phyloP scores from a whole-genome alignment of 2,113 vertebrate genomes.

The Clarias macrocephalus region DNA sequence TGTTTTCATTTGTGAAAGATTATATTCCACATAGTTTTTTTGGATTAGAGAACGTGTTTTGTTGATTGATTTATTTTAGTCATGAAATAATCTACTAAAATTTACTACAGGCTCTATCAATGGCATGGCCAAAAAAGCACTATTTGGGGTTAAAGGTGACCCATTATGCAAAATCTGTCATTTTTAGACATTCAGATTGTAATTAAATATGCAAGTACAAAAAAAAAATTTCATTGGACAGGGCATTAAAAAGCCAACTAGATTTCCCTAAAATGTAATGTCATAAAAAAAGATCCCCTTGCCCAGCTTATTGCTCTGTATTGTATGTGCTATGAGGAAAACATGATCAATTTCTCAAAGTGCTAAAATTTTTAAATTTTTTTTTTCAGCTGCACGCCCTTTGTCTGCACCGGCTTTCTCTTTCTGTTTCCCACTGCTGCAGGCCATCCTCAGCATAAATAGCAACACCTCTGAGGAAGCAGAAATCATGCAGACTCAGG shows the following conservation, averaged over 20 bases:
- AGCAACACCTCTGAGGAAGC: constrained; percentile 78
- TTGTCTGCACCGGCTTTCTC: constrained; percentile 77
- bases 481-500: constrained; percentile 79
- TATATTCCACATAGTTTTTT: not conserved
- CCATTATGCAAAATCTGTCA: too few species aligned
- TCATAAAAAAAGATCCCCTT: too few species aligned
- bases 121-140: too few species aligned
- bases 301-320: not conserved
- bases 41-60: not conserved
- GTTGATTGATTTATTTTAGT: not conserved
- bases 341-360: not conserved
- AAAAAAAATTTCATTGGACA: too few species aligned
- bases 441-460: constrained; percentile 81
- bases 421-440: constrained; percentile 91
- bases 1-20: too few species aligned
- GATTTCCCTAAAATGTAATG: too few species aligned
- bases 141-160: too few species aligned
- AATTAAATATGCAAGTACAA: too few species aligned
- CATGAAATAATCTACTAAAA: not conserved
- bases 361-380: not conserved
- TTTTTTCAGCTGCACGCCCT: constrained; percentile 55
- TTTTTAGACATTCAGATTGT: too few species aligned
- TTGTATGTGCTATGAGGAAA: not conserved
- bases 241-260: too few species aligned
- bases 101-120: not conserved